Evolutionary conservation across 2,888 invertebrate genomes (phyloP), one percentile per base, ranked within the genome.

Genomic region (Galerucella calmariensis): DNA sequence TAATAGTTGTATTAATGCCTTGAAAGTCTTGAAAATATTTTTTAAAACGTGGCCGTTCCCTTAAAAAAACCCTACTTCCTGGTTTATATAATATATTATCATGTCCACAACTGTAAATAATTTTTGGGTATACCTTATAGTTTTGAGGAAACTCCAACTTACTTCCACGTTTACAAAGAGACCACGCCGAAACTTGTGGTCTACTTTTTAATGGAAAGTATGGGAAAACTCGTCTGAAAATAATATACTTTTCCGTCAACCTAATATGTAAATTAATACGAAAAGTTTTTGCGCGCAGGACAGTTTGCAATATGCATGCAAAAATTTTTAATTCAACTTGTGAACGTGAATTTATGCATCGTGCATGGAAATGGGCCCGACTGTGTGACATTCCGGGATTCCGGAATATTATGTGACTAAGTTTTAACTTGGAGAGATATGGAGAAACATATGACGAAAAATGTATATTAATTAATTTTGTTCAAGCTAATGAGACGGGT

Each of bases 251-350:
- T 65, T 63, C 41, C 65, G 58, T 27, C 51, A 41, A 53, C 51
- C 16, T 6, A 24, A 72, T 48, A 72, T 72, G 72, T 35, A 72
- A 72, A 72, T 66, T 41, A 66, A 58, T 6, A 66, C 14, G 66
- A 67, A 59, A 72, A 58, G 44, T 72, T 72, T 66, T 35, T 20
- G 44, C 20, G 46, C 63, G 41, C 46, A 65, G 58, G 20, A 56
- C 66, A 44, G 24, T 53, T 65, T 71, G 71, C 71, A 71, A 71
- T 66, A 72, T 72, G 72, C 72, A 72, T 72, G 72, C 66, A 66
- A 72, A 72, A 67, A 51, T 72, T 72, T 71, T 72, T 72, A 72
- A 72, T 72, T 72, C 72, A 66, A 72, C 72, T 72, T 66, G 71
- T 24, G 56, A 27, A 2, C 46, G 35, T 24, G 66, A 72, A 72